These are phyloP conservation scores for Phylloscopus trochiloides DNA, from an alignment of 2,113 vertebrate genomes.

Conservation along the genomic window DNA sequence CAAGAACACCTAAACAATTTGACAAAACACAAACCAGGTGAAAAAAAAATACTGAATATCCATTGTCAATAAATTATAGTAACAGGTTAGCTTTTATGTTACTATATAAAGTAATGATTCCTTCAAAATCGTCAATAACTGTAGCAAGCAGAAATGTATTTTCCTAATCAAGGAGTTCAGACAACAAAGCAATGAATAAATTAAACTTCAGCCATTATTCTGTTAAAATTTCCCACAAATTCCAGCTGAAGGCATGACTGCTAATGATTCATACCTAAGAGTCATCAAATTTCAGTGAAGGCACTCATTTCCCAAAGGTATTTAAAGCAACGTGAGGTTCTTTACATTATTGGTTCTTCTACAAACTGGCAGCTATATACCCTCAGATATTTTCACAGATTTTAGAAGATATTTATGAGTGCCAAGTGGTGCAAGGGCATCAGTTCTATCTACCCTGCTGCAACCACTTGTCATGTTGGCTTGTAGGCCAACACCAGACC, in stretches of 20 bases:
- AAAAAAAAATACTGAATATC: background rate
- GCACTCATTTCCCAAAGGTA: background rate
- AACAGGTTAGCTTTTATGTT: background rate
- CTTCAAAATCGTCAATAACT: background rate
- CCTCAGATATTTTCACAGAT: background rate
- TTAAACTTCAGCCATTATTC: background rate
- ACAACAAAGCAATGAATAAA: background rate
- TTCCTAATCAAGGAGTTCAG: background rate
- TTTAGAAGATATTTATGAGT: background rate
- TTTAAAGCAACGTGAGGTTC: background rate
- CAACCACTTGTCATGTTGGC: background rate
- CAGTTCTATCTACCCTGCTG: background rate
- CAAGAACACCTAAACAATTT: conserved; percentile 27
- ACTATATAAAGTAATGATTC: background rate
- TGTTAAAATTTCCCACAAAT: background rate
- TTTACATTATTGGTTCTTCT: background rate
- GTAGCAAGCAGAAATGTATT: background rate
- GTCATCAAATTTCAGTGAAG: background rate
- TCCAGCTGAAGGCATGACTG: background rate
- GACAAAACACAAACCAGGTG: conserved; percentile 23
- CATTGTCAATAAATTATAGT: background rate
- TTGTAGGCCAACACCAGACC: background rate
- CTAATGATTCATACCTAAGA: background rate
- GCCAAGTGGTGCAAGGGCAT: background rate
- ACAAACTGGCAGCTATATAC: background rate